phyloP scores from a whole-genome alignment of 1,140 invertebrate species.

The Lepidurus packardi region DNA sequence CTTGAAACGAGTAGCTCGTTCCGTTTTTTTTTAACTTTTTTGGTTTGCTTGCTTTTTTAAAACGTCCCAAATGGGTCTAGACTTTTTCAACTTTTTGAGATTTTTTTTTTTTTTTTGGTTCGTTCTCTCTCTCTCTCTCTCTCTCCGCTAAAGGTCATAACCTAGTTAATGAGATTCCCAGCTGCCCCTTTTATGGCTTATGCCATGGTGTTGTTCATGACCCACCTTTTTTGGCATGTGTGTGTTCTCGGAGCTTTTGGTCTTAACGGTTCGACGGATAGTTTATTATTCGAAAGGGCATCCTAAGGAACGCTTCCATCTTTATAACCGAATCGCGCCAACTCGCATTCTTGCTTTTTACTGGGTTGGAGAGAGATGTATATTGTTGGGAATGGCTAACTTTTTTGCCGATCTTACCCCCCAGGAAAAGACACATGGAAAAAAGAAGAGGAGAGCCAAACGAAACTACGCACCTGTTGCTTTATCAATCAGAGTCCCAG shows the following conservation, averaged over 20 bases:
- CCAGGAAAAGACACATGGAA: not conserved
- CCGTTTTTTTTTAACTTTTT: no score
- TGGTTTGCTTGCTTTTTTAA: not conserved
- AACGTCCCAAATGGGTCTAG: not conserved
- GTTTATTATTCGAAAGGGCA: constrained; percentile 15
- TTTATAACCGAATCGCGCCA: constrained; percentile 7
- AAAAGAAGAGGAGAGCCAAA: not conserved
- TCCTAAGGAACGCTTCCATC: constrained; percentile 1
- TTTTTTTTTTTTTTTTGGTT: not conserved
- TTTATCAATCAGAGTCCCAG: not conserved
- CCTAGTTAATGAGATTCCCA: constrained; percentile 18
- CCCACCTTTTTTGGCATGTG: not conserved
- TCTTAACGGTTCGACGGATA: constrained; percentile 10
- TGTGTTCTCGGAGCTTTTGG: constrained; percentile 9
- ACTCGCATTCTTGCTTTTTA: not conserved
- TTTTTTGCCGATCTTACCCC: not conserved
- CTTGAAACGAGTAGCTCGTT: no score
- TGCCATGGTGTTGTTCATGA: constrained; percentile 18
- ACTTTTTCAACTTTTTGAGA: not conserved
- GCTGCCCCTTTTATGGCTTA: constrained; percentile 21
- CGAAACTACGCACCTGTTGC: not conserved
- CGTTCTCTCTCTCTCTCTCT: no score
- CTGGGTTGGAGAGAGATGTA: not conserved
- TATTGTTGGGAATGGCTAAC: not conserved
- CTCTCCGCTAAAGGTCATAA: constrained; percentile 1